These are phyloP conservation scores for Pseudomyrmex flavicornis DNA, from an alignment of 1,140 invertebrate species.

Conservation along the genomic window DNA sequence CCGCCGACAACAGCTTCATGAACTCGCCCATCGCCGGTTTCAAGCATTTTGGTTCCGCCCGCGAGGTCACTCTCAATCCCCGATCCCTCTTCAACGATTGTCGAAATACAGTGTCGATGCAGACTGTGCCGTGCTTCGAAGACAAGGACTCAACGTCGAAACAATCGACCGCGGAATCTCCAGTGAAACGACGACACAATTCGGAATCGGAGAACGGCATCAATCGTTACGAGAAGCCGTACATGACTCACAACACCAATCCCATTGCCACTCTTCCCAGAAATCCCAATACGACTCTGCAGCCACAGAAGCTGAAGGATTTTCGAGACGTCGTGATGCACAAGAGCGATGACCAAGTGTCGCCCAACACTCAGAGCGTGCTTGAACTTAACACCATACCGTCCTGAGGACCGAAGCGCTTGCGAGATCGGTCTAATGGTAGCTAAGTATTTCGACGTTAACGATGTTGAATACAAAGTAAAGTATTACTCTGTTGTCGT, in stretches of 20 bases:
- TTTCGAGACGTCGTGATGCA: conserved; percentile 76
- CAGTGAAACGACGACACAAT: conserved; percentile 79
- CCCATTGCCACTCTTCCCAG: conserved; percentile 82
- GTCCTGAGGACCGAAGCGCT: conserved; percentile 77
- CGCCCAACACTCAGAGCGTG: conserved; percentile 76
- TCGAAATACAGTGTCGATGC: conserved; percentile 82
- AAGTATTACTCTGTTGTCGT: conserved; percentile 15
- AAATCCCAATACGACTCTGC: conserved; percentile 66
- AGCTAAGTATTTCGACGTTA: conserved; percentile 1
- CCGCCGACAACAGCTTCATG: conserved; percentile 64
- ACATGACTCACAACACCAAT: conserved; percentile 76
- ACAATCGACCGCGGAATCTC: conserved; percentile 53
- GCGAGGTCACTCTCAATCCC: conserved; percentile 83
- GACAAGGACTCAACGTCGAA: conserved; percentile 69
- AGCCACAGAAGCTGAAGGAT: conserved; percentile 73
- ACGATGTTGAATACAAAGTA: background rate
- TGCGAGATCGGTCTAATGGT: conserved; percentile 1
- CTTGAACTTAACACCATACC: conserved; percentile 82
- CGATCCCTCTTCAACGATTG: conserved; percentile 79
- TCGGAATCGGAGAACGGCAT: conserved; percentile 82
- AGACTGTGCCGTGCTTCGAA: conserved; percentile 81
- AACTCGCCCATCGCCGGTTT: conserved; percentile 67
- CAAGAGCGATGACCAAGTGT: conserved; percentile 76
- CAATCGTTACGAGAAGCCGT: conserved; percentile 69
- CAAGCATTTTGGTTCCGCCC: conserved; percentile 79